Conservation (phyloP, 2,113 vertebrate genomes). For the Ailuropoda melanoleuca region DNA sequence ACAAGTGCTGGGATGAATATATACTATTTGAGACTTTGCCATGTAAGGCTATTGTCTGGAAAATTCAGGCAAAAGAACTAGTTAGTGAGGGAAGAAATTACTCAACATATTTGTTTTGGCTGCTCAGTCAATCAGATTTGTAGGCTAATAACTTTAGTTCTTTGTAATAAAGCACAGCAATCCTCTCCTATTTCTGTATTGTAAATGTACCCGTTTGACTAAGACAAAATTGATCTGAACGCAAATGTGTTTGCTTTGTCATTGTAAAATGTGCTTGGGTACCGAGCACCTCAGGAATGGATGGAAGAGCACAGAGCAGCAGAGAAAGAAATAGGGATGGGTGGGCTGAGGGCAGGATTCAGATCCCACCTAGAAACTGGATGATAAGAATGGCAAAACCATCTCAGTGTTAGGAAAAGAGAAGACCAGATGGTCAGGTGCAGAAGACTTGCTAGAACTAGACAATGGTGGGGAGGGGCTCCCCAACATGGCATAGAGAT, state of each 20-base stretch:
- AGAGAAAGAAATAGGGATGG: neutral
- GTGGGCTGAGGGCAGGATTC: neutral
- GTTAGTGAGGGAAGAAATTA: slow-evolving; percentile 33
- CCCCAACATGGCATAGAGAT: neutral
- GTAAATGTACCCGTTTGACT: neutral
- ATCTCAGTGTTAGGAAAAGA: neutral
- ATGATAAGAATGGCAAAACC: neutral
- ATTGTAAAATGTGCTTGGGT: neutral
- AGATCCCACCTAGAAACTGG: neutral
- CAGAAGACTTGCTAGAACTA: neutral
- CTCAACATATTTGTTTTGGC: slow-evolving; percentile 31
- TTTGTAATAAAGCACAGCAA: slow-evolving; percentile 38
- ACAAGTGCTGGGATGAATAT: slow-evolving; percentile 18
- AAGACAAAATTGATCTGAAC: slow-evolving; percentile 22
- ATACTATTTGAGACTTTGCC: neutral
- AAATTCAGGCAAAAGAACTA: slow-evolving; percentile 24
- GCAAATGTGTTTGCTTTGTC: neutral
- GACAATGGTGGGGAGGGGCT: neutral
- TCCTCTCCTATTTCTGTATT: neutral
- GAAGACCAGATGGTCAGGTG: neutral
- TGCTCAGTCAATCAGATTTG: slow-evolving; percentile 14
- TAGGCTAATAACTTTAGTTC: slow-evolving; percentile 49
- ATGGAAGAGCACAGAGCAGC: neutral
- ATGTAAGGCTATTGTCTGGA: neutral
- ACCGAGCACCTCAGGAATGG: neutral